phyloP scores from a whole-genome alignment of 2,113 vertebrate species.

The Syrmaticus mikado region DNA sequence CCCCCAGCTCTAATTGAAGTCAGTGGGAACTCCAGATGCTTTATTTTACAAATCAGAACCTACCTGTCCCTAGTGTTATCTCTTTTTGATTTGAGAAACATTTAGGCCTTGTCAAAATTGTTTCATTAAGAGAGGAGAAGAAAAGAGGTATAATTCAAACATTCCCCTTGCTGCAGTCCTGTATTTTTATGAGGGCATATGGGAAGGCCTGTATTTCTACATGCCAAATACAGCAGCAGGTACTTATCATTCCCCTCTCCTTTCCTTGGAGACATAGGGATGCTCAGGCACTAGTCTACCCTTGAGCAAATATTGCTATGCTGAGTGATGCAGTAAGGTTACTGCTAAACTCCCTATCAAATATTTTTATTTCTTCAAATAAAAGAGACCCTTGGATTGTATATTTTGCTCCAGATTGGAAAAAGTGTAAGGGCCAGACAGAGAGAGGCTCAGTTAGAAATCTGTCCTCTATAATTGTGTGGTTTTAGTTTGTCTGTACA shows the following conservation, averaged over 20 bases:
- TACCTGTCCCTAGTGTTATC: not conserved
- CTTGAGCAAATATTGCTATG: not conserved
- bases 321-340: not conserved
- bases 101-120: not conserved
- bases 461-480: not conserved
- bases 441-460: not conserved
- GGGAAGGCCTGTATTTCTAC: not conserved
- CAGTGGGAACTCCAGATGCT: not conserved
- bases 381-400: not conserved
- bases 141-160: not conserved
- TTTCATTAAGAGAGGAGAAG: not conserved
- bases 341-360: not conserved
- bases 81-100: not conserved
- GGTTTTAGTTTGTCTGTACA: not conserved
- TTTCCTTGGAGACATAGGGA: not conserved
- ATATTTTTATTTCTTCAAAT: not conserved
- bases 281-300: not conserved
- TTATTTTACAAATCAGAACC: not conserved
- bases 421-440: not conserved
- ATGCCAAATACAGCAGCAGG: not conserved
- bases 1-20: not conserved
- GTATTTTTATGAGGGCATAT: not conserved
- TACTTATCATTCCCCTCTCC: not conserved
- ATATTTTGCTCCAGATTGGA: not conserved
- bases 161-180: not conserved